Base-by-base conservation (phyloP, 2,888 invertebrate genomes). In the Aromia moschata region DNA sequence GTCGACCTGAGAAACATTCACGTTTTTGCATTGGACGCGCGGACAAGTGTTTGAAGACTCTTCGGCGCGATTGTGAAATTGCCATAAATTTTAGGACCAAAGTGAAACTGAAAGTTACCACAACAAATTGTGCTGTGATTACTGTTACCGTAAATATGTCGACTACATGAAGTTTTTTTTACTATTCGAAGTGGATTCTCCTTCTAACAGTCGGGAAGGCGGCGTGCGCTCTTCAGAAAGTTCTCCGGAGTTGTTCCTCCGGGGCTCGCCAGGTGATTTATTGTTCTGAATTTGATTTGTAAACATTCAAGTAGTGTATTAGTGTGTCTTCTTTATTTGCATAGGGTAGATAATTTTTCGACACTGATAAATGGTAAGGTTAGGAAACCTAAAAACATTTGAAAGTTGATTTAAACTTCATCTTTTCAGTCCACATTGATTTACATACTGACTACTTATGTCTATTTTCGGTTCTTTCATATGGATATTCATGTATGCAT, bases 161-260 rank as follows among this genome's bases (percentile, higher is more conserved):
- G 14, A 41, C 43, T 63, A 52, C 43, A 73, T 75, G 73, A 70
- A 67, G 70, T 69, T 68, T 60, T 64, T 66, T 47, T 58, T 60
- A 44, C 49, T 69, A 46, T 70, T 73, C 74, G 79, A 76, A 71
- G 80, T 80, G 80, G 80, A 80, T 79, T 76, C 79, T 61, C 72
- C 78, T 61, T 71, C 74, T 58, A 71, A 70, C 57, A 64, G 64
- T 61, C 69, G 73, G 72, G 78, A 76, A 74, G 78, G 76, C 74
- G 60, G 62, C 58, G 73, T 74, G 72, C 77, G 75, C 73, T 73
- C 76, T 67, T 69, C 70, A 45, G 74, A 75, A 69, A 72, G 70
- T 64, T 73, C 71, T 59, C 76, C 74, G 70, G 77, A 76, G 65
- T 68, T 69, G 52, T 65, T 67, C 64, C 71, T 77, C 64, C 73